Conservation (phyloP, 2,797 vertebrate species). For the Rhynchonycteris naso region DNA sequence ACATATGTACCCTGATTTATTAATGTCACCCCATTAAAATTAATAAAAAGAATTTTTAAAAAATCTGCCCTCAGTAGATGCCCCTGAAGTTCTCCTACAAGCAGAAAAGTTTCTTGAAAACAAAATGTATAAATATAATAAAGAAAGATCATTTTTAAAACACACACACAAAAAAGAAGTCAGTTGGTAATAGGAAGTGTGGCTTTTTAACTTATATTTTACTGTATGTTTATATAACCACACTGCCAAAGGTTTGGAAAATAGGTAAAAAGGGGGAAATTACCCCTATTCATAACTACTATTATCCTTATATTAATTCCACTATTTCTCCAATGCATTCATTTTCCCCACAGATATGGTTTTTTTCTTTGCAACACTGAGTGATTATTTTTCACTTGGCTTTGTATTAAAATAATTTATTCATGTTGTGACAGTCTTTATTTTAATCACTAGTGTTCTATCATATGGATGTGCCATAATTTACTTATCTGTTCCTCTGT, state of each 20-base stretch:
- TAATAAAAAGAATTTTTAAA: too few relatives aligned
- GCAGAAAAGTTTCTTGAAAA: background rate
- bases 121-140: background rate
- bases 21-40: too few relatives aligned
- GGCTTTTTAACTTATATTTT: constrained; percentile 38
- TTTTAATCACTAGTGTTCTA: constrained; percentile 26
- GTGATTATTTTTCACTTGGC: background rate
- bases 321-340: constrained; percentile 12
- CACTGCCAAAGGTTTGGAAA: constrained; percentile 30
- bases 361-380: background rate
- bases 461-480: background rate
- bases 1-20: too few relatives aligned
- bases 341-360: background rate
- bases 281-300: background rate
- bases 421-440: background rate
- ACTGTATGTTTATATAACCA: constrained; percentile 7
- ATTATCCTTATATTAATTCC: background rate
- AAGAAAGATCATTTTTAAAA: background rate
- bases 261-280: background rate
- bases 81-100: background rate
- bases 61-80: background rate
- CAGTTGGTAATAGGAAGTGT: constrained; percentile 23
- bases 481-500: background rate
- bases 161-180: background rate
- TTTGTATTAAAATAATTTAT: constrained; percentile 20